Base-by-base conservation (phyloP, 2,888 invertebrate genomes). In the Elegia similella region DNA sequence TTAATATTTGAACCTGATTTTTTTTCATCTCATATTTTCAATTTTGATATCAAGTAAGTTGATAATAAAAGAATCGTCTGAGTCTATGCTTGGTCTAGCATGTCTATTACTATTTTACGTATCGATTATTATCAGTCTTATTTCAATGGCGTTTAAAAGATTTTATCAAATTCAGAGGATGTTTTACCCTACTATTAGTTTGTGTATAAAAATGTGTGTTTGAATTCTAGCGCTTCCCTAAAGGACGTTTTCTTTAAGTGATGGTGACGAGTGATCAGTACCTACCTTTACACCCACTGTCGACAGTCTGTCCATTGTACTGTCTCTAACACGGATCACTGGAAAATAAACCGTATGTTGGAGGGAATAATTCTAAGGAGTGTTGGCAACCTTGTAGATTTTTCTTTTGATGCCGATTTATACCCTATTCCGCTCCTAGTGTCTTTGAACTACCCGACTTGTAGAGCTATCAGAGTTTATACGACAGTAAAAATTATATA, bases 181-280 rank as follows among this genome's bases (percentile, higher is more conserved):
- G 34, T 50, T 15, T 13, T 34, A 16, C 6, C 34, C 13, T 6
- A 3, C 15, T 15, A 8, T 32, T 38, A 23, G 7, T 55, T 17
- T 66, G 62, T 75, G 67, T 71, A 72, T 70, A 70, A 75, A 66
- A 63, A 66, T 67, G 67, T 79, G 67, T 86, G 72, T 89, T 89
- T 86, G 74, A 80, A 83, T 91, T 91, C 85, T 90, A 91, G 90
- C 90, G 89, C 88, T 76, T 88, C 82, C 82, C 80, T 76, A 87
- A 47, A 80, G 89, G 86, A 88, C 67, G 72, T 82, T 77, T 85
- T 82, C 66, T 86, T 82, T 84, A 84, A 88, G 76, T 84, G 79
- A 87, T 78, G 89, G 90, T 89, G 89, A 89, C 70, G 76, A 82
- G 75, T 79, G 71, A 72, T 80, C 72, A 70, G 67, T 83, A 84